Percentiles rank a stretch among this genome's conserved stretches.
These are phyloP conservation scores for Egretta garzetta DNA, from an alignment of 2,113 vertebrate genomes.

Conservation along the genomic window DNA sequence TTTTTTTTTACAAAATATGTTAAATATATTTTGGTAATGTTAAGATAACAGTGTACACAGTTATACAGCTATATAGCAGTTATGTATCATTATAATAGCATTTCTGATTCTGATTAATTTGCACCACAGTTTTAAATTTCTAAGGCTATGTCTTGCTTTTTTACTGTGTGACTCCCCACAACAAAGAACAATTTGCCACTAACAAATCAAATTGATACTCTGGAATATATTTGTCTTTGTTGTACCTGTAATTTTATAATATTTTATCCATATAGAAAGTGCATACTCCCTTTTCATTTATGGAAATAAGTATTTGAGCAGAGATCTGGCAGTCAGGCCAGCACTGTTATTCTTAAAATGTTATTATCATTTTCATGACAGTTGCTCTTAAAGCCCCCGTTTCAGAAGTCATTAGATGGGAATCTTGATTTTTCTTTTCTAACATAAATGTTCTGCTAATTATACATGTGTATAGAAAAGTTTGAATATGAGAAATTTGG, in stretches of 20 bases:
- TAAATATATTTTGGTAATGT: not conserved
- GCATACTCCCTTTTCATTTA: not conserved
- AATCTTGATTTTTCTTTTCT: not conserved
- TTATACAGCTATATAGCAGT: not conserved
- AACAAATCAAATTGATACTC: not conserved
- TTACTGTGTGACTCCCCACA: not conserved
- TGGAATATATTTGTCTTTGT: not conserved
- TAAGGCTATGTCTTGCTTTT: not conserved
- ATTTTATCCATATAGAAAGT: not conserved
- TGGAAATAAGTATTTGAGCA: not conserved
- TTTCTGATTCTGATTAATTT: not conserved
- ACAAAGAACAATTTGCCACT: not conserved
- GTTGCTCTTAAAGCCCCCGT: not conserved
- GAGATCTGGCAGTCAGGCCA: not conserved
- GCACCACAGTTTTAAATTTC: not conserved
- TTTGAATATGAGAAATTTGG: not conserved
- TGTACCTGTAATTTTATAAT: not conserved
- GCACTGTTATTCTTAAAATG: not conserved
- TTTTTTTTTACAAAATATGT: not conserved
- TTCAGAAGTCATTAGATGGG: not conserved
- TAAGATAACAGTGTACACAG: not conserved
- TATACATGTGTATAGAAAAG: not conserved
- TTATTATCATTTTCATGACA: not conserved
- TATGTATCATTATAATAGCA: not conserved
- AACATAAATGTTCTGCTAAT: not conserved